phyloP scores from a whole-genome alignment of 2,888 invertebrate species.

The Scaeva pyrastri region DNA sequence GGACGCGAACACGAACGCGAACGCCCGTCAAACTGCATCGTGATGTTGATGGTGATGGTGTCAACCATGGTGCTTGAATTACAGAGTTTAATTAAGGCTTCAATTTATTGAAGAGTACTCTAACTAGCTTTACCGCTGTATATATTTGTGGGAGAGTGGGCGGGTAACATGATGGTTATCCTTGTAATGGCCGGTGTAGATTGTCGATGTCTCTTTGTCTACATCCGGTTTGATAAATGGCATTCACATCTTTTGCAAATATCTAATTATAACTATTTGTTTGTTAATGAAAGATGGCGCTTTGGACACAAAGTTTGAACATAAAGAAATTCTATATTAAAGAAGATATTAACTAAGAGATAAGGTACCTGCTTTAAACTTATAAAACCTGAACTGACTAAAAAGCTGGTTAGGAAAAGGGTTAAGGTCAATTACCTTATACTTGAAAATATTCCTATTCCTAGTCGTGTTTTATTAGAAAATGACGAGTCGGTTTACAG shows the following conservation, averaged over 20 bases:
- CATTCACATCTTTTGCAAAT: slow-evolving; percentile 45
- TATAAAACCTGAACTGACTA: too few relatives aligned
- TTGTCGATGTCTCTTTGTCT: slow-evolving; percentile 6
- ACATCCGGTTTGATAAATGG: slow-evolving; percentile 51
- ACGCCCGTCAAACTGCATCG: not conserved
- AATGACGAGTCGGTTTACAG: too few relatives aligned
- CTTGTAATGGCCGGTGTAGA: slow-evolving; percentile 30
- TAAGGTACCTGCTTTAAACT: too few relatives aligned
- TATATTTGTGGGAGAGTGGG: slow-evolving; percentile 30
- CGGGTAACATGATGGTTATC: slow-evolving; percentile 20
- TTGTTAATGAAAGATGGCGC: slow-evolving; percentile 29
- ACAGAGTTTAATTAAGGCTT: slow-evolving; percentile 65
- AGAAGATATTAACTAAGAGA: too few relatives aligned
- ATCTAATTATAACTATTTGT: slow-evolving; percentile 56
- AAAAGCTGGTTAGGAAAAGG: too few relatives aligned
- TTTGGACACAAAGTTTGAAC: not conserved
- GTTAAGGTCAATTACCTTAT: too few relatives aligned
- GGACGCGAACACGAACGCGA: not conserved
- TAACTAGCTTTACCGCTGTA: not conserved
- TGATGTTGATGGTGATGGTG: not conserved
- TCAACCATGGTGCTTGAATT: slow-evolving; percentile 23
- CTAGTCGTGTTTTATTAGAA: too few relatives aligned
- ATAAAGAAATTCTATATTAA: too few relatives aligned
- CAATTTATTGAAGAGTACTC: slow-evolving; percentile 37
- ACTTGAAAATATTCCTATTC: too few relatives aligned